Percentiles rank a stretch among this genome's conserved stretches.
Conservation (phyloP, 1,140 invertebrate genomes). For the Sinonovacula constricta region DNA sequence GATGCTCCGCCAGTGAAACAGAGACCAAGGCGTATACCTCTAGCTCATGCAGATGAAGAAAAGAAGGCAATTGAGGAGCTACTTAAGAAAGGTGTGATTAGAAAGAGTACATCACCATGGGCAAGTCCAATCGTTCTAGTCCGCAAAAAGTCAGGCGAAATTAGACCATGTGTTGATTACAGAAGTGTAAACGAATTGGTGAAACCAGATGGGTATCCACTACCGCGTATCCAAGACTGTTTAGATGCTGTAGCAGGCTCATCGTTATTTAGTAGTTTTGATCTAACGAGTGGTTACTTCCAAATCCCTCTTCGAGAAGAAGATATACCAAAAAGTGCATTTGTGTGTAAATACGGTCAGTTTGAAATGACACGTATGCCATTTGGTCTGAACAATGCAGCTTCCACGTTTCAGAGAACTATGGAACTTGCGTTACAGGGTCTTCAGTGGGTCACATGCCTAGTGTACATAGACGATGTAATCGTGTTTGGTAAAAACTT, state of each 20-base stretch:
- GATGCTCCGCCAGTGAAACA: conserved; percentile 8
- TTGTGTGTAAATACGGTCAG: conserved; percentile 29
- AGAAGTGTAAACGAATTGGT: background rate
- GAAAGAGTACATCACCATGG: conserved; percentile 6
- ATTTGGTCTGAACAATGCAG: no score
- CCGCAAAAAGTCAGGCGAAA: no score
- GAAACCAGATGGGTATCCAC: conserved; percentile 7
- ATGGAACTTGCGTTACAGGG: conserved; percentile 43
- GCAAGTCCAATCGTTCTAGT: no score
- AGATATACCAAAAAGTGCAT: conserved; percentile 71
- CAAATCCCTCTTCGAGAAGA: conserved; percentile 72
- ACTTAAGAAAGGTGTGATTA: conserved; percentile 5
- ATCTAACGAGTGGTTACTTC: conserved; percentile 69
- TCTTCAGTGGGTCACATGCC: conserved; percentile 38
- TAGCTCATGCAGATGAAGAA: conserved; percentile 1
- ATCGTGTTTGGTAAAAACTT: conserved; percentile 45
- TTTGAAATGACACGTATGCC: conserved; percentile 19
- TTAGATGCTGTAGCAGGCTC: no score
- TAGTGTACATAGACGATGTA: conserved; percentile 57
- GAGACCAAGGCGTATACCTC: background rate
- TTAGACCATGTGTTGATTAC: conserved; percentile 27
- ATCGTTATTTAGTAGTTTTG: no score
- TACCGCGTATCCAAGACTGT: conserved; percentile 21
- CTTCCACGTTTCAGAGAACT: conserved; percentile 23
- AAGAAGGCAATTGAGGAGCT: conserved; percentile 2